Percentiles rank a stretch among this genome's conserved stretches.
Conservation (phyloP, 2,113 vertebrate genomes). For the Catharus fuscescens region DNA sequence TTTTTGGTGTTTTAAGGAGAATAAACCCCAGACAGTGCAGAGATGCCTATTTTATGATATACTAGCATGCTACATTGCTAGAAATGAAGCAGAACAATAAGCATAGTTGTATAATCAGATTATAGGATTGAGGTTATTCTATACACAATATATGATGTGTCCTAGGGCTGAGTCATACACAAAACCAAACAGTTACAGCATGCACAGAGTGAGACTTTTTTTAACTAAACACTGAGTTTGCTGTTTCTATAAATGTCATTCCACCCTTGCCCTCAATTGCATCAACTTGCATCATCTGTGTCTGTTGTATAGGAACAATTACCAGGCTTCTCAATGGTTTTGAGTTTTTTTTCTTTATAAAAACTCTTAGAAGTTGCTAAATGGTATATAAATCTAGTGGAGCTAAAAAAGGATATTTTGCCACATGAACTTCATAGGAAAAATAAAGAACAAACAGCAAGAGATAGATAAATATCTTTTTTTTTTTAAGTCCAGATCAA, state of each 20-base stretch:
- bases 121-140: background rate
- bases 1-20: background rate
- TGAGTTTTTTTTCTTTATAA: background rate
- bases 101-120: background rate
- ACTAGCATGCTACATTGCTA: background rate
- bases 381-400: background rate
- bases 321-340: background rate
- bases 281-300: slow-evolving; percentile 57
- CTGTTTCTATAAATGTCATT: slow-evolving; percentile 49
- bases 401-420: background rate
- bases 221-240: slow-evolving; percentile 42
- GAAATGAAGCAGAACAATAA: background rate
- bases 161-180: slow-evolving; percentile 7
- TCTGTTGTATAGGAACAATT: slow-evolving; percentile 29
- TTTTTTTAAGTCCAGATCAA: background rate
- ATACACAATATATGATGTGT: background rate
- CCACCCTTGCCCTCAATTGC: slow-evolving; percentile 31
- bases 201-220: background rate
- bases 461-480: too few relatives aligned
- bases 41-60: background rate
- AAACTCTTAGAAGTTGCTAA: background rate
- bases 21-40: background rate
- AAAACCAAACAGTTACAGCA: background rate
- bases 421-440: background rate
- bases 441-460: background rate